Conservation (phyloP, 2,888 invertebrate genomes). For the Drosophila hamatofila region DNA sequence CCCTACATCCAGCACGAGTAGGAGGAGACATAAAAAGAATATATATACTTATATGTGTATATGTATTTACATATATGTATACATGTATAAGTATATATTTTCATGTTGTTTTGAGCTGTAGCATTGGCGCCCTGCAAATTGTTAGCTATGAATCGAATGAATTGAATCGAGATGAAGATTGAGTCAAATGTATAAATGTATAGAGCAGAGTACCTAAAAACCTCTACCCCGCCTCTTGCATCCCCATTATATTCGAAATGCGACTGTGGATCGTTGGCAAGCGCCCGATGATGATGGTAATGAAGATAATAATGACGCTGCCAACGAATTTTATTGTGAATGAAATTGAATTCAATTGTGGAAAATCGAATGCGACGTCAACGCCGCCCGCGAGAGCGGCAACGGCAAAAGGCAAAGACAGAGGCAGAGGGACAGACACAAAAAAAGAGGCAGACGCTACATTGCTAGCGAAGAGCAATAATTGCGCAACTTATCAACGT, state of each 20-base stretch:
- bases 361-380: constrained; percentile 50
- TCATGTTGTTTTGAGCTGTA: constrained; percentile 60
- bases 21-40: not conserved
- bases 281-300: constrained; percentile 39
- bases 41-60: not conserved
- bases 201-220: not conserved
- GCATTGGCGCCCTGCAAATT: constrained; percentile 73
- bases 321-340: constrained; percentile 59
- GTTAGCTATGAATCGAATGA: constrained; percentile 71
- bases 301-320: constrained; percentile 51
- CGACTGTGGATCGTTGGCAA: constrained; percentile 43
- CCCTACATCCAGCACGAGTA: not conserved
- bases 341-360: constrained; percentile 67
- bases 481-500: constrained; percentile 69
- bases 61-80: not conserved
- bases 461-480: constrained; percentile 56
- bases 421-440: not conserved
- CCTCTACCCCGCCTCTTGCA: not conserved
- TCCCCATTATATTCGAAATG: not conserved
- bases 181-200: constrained; percentile 50
- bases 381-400: constrained; percentile 9
- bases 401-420: not conserved
- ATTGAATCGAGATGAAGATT: constrained; percentile 46
- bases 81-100: constrained; percentile 30
- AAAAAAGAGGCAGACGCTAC: constrained; percentile 7